Evolutionary conservation across 2,888 invertebrate genomes (phyloP).

Genomic region (Aradus depressus): DNA sequence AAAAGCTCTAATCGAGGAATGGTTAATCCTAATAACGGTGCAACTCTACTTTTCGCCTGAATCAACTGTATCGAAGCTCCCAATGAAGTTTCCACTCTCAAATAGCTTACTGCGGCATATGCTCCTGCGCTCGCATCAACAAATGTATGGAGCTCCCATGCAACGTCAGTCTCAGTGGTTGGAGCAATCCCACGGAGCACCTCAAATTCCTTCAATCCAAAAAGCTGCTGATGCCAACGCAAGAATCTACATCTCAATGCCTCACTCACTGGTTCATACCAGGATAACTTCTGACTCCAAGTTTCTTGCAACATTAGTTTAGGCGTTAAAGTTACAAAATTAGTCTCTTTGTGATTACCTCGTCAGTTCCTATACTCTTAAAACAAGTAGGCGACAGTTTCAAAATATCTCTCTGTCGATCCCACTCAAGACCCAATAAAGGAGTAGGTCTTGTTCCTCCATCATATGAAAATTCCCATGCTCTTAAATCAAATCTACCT

Average conservation of each 20-base stretch:
- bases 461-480: slow-evolving; percentile 13
- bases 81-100: slow-evolving; percentile 23
- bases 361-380: background rate
- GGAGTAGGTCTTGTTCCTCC: background rate
- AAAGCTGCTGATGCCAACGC: no score
- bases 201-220: no score
- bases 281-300: no score
- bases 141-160: slow-evolving; percentile 33
- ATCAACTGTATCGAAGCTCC: slow-evolving; percentile 28
- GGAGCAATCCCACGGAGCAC: no score
- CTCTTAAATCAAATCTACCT: slow-evolving; percentile 11
- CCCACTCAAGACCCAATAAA: slow-evolving; percentile 10
- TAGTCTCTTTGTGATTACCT: slow-evolving; percentile 1
- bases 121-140: slow-evolving; percentile 32
- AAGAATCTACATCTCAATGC: no score
- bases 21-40: slow-evolving; percentile 30
- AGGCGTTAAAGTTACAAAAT: slow-evolving; percentile 25
- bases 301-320: no score
- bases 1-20: slow-evolving; percentile 34
- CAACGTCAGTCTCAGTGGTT: no score
- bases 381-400: background rate
- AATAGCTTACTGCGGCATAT: slow-evolving; percentile 31
- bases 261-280: slow-evolving; percentile 7
- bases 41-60: slow-evolving; percentile 32
- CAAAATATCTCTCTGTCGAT: slow-evolving; percentile 1